A percentile compares a stretch with the other conserved stretches of the same genome.
phyloP scores from a whole-genome alignment of 2,797 vertebrate species.

The Calcarius lapponicus region DNA sequence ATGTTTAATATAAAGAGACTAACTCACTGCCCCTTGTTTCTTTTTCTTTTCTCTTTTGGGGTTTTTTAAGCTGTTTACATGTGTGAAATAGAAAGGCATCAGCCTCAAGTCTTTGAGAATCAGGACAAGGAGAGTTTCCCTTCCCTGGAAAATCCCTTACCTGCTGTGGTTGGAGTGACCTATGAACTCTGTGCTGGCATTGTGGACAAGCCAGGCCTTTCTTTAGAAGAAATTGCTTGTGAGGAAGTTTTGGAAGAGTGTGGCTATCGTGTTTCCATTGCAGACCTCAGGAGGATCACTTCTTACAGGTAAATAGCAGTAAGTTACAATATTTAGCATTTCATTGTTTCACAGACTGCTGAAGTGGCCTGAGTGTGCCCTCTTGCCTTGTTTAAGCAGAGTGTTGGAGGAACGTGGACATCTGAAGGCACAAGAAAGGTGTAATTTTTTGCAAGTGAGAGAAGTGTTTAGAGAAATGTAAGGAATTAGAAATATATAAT shows the following conservation, averaged over 20 bases:
- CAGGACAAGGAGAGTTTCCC: constrained; percentile 50
- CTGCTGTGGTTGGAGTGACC: constrained; percentile 83
- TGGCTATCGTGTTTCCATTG: constrained; percentile 82
- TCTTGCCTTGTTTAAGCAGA: background rate
- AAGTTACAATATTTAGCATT: background rate
- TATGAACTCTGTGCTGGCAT: constrained; percentile 93
- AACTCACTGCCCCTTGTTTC: background rate
- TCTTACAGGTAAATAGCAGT: constrained; percentile 84
- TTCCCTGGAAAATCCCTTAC: constrained; percentile 71
- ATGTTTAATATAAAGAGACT: background rate
- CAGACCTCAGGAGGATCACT: constrained; percentile 84
- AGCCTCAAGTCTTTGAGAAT: constrained; percentile 73
- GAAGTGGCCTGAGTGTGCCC: background rate
- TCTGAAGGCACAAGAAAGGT: background rate
- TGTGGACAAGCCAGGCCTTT: constrained; percentile 88
- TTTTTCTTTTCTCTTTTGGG: background rate
- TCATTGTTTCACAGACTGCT: background rate
- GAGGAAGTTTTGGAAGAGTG: constrained; percentile 93
- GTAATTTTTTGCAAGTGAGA: background rate
- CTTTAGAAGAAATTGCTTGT: constrained; percentile 89
- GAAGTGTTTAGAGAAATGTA: background rate
- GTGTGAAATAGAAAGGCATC: constrained; percentile 85
- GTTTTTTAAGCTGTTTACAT: constrained; percentile 86
- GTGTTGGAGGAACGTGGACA: background rate
- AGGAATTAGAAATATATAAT: background rate